A percentile compares a stretch with the other conserved stretches of the same genome.
phyloP scores from a whole-genome alignment of 1,140 invertebrate genomes.

The Agrilus planipennis region DNA sequence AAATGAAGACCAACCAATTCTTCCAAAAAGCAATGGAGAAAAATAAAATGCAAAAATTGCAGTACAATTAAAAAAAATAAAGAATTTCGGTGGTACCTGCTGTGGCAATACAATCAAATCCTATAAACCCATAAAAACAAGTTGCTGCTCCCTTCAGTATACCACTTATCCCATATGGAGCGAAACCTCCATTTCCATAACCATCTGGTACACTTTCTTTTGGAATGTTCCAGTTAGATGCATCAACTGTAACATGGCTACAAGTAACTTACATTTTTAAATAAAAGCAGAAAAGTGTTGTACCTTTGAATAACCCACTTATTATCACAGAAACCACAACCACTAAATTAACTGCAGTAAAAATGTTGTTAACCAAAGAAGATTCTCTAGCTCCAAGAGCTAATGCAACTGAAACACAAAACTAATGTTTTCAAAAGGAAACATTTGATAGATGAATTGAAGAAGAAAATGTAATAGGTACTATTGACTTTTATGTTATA shows the following conservation, averaged over 20 bases:
- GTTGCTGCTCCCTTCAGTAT: slow-evolving; percentile 75
- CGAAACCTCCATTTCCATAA: slow-evolving; percentile 63
- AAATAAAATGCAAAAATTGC: too few relatives aligned
- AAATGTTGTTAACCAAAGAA: slow-evolving; percentile 59
- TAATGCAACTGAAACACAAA: slow-evolving; percentile 37
- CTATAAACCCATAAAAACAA: slow-evolving; percentile 88
- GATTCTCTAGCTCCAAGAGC: slow-evolving; percentile 67
- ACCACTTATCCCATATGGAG: slow-evolving; percentile 68
- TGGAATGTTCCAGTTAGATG: slow-evolving; percentile 56
- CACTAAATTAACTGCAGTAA: slow-evolving; percentile 56
- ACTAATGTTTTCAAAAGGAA: too few relatives aligned
- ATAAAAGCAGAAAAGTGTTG: slow-evolving; percentile 7
- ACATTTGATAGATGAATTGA: too few relatives aligned
- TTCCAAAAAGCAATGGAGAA: too few relatives aligned
- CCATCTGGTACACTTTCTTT: slow-evolving; percentile 41
- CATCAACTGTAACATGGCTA: slow-evolving; percentile 34
- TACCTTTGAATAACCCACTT: slow-evolving; percentile 54
- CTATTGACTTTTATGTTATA: too few relatives aligned
- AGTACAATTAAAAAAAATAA: too few relatives aligned
- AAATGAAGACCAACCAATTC: too few relatives aligned
- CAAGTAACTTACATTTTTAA: not conserved
- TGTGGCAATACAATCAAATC: slow-evolving; percentile 84
- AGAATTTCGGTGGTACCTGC: slow-evolving; percentile 37
- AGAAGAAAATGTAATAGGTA: too few relatives aligned
- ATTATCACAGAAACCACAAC: slow-evolving; percentile 62